Conservation (phyloP, 2,113 vertebrate genomes). For the Brachypteracias leptosomus region DNA sequence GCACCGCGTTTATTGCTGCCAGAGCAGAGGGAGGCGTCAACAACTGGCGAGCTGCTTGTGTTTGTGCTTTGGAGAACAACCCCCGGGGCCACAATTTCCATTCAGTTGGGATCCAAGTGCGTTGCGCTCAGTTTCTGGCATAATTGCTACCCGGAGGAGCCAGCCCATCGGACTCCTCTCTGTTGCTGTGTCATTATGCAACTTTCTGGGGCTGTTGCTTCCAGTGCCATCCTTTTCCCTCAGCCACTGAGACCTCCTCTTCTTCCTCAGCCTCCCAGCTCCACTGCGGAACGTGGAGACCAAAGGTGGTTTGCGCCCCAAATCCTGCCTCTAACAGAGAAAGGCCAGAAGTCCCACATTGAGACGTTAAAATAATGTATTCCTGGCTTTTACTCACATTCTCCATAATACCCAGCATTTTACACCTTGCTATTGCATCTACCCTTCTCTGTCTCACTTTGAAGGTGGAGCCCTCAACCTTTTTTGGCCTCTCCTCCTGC, state of each 20-base stretch:
- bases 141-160: background rate
- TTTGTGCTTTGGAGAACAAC: background rate
- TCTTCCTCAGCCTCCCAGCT: background rate
- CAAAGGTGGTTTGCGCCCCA: background rate
- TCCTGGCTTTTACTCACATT: background rate
- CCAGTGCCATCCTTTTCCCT: background rate
- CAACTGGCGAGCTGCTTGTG: background rate
- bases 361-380: accelerated
- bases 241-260: background rate
- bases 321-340: background rate
- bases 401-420: accelerated
- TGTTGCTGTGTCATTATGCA: background rate
- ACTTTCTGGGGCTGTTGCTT: background rate
- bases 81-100: background rate
- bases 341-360: background rate
- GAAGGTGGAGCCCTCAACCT: background rate
- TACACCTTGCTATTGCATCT: accelerated
- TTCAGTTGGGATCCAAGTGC: background rate
- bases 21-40: background rate
- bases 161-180: background rate
- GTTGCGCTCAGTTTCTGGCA: background rate
- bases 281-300: accelerated
- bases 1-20: background rate
- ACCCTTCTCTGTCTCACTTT: background rate
- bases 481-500: background rate